Evolutionary conservation across 2,113 vertebrate species (phyloP).

Genomic region (Sphaerodactylus townsendi): DNA sequence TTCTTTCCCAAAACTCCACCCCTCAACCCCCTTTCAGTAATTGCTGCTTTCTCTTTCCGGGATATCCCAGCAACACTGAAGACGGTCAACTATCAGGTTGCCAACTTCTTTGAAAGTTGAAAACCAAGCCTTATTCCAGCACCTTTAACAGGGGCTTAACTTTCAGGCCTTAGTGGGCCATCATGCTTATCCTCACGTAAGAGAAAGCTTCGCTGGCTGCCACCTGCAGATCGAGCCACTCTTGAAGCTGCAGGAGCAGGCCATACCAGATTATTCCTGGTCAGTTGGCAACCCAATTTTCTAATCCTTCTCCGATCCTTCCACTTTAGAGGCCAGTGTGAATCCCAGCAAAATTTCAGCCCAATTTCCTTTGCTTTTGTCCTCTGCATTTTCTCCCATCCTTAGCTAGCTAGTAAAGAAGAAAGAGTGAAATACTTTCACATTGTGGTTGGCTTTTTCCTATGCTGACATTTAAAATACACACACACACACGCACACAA

Average conservation of each 20-base stretch:
- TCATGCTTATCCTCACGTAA: background rate
- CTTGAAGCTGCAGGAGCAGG: background rate
- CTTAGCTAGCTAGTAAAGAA: fast-evolving
- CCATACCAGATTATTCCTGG: too few relatives aligned
- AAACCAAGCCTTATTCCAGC: background rate
- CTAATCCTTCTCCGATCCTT: background rate
- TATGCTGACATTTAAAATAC: conserved; percentile 59
- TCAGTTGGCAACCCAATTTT: background rate
- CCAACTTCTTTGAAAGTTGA: background rate
- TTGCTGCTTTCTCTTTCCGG: too few relatives aligned
- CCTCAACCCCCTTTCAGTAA: background rate
- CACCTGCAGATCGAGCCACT: background rate
- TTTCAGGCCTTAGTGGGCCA: background rate
- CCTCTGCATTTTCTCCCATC: background rate
- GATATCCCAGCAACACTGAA: background rate
- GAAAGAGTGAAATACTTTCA: background rate
- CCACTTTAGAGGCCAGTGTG: background rate
- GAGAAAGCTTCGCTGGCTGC: background rate
- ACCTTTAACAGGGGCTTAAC: background rate
- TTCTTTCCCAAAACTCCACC: background rate
- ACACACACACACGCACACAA: conserved; percentile 36
- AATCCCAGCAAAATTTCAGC: background rate
- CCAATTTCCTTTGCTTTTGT: too few relatives aligned
- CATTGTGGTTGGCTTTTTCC: conserved; percentile 16
- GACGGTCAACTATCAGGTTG: background rate